A percentile compares a stretch with the other conserved stretches of the same genome.
Conservation (phyloP, 1,140 invertebrate species). For the Papilio aristodemus region DNA sequence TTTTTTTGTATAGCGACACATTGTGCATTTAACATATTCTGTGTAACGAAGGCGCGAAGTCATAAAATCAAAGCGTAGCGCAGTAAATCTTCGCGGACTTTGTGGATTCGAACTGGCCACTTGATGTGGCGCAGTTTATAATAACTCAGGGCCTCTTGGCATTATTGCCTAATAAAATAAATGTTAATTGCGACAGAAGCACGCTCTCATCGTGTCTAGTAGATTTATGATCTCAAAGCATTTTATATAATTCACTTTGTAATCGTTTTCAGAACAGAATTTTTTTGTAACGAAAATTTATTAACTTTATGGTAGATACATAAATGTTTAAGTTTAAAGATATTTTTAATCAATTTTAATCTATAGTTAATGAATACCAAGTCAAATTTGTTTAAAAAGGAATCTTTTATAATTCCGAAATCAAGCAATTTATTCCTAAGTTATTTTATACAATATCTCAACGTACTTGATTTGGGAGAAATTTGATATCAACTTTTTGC, state of each 20-base stretch:
- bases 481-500: too few species aligned
- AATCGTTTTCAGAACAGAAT: background rate
- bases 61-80: conserved; percentile 65
- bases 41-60: conserved; percentile 47
- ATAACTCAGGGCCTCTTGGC: conserved; percentile 51
- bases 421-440: too few species aligned
- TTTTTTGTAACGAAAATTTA: background rate
- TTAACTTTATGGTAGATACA: too few species aligned
- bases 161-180: conserved; percentile 55
- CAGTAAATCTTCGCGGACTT: conserved; percentile 63
- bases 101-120: conserved; percentile 63
- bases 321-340: too few species aligned
- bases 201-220: conserved; percentile 12
- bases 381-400: too few species aligned
- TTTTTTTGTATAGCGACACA: conserved; percentile 46
- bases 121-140: conserved; percentile 62
- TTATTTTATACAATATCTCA: too few species aligned
- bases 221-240: conserved; percentile 18
- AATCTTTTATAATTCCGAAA: too few species aligned
- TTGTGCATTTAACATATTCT: conserved; percentile 50
- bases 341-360: too few species aligned
- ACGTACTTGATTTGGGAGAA: too few species aligned
- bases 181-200: conserved; percentile 33
- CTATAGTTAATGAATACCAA: too few species aligned
- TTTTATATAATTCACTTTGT: background rate